Conservation (phyloP, 2,113 vertebrate species). For the Varanus komodoensis region DNA sequence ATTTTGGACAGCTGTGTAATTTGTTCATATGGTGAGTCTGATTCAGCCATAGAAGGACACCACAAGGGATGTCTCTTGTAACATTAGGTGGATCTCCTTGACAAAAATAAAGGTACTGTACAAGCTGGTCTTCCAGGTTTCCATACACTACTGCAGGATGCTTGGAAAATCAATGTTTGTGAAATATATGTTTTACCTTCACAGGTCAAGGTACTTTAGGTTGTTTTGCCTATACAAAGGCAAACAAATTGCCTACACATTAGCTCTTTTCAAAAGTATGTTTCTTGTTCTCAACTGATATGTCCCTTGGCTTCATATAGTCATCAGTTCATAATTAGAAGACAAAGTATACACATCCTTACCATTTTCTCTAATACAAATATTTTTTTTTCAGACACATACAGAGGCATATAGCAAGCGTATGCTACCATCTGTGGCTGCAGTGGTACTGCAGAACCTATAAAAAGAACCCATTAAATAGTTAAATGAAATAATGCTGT, state of each 20-base stretch:
- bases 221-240: not conserved
- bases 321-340: not conserved
- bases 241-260: not conserved
- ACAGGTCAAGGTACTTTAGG: not conserved
- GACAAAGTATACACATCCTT: conserved; percentile 59
- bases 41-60: too few species aligned
- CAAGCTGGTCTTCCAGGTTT: not conserved
- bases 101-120: not conserved
- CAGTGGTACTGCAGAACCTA: conserved; percentile 61
- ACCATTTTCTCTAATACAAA: conserved; percentile 84
- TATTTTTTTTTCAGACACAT: conserved; percentile 80
- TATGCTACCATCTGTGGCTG: conserved; percentile 80
- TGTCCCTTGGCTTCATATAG: not conserved
- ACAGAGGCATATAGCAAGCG: conserved; percentile 81
- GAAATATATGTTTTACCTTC: not conserved
- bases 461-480: conserved; percentile 45
- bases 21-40: too few species aligned
- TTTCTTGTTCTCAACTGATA: not conserved
- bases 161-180: not conserved
- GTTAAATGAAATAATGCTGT: conserved; percentile 23
- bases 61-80: not conserved
- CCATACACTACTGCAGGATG: not conserved
- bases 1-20: too few species aligned
- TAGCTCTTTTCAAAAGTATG: not conserved
- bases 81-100: not conserved